Percentiles rank a stretch among this genome's conserved stretches.
phyloP scores from a whole-genome alignment of 1,140 invertebrate species.

The Pseudoatta argentina region DNA sequence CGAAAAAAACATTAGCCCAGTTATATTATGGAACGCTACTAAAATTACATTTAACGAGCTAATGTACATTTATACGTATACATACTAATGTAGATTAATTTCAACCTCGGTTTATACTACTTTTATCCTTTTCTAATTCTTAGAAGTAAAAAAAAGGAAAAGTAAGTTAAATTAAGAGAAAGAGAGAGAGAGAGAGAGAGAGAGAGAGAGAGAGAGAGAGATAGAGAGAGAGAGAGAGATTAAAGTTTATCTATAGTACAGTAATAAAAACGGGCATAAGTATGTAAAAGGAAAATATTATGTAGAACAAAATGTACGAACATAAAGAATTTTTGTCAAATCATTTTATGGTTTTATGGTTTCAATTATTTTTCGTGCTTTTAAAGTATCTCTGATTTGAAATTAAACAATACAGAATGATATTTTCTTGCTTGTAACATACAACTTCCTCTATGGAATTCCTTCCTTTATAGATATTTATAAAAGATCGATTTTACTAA shows the following conservation, averaged over 20 bases:
- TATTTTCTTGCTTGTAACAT: slow-evolving; percentile 1
- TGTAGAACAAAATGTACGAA: background rate
- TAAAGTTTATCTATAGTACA: too few relatives aligned
- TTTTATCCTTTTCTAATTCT: too few relatives aligned
- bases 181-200: too few relatives aligned
- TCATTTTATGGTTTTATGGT: background rate
- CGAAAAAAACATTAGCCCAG: background rate
- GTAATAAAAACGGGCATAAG: too few relatives aligned
- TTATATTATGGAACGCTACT: background rate
- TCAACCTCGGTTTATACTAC: too few relatives aligned
- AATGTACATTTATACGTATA: too few relatives aligned
- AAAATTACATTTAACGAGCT: background rate
- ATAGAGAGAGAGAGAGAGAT: too few relatives aligned
- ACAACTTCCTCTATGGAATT: background rate
- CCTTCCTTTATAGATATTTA: background rate
- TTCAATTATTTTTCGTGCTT: background rate
- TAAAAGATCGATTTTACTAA: too few relatives aligned
- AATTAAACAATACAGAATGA: background rate
- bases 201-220: too few relatives aligned
- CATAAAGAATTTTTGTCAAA: background rate
- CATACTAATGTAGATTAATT: too few relatives aligned
- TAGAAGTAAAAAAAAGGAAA: too few relatives aligned
- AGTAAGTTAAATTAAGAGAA: too few relatives aligned
- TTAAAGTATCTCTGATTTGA: background rate
- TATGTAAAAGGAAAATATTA: background rate